Conservation (phyloP, 2,113 vertebrate genomes). For the Tachuris rubrigastra region DNA sequence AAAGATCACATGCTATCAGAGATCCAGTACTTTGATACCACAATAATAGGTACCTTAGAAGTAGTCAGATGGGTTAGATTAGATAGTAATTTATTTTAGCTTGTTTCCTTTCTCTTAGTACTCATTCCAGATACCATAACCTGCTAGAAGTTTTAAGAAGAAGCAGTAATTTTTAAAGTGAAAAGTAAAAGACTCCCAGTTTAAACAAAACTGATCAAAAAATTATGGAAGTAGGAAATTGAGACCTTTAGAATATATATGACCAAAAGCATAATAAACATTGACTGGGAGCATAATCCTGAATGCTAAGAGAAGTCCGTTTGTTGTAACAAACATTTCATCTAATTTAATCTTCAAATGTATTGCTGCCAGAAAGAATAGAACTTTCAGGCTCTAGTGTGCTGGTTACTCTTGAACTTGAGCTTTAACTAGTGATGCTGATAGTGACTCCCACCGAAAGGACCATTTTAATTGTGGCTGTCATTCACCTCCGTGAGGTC, state of each 20-base stretch:
- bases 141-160: constrained; percentile 39
- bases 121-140: constrained; percentile 26
- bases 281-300: constrained; percentile 55
- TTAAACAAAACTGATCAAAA: constrained; percentile 62
- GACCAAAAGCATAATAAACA: constrained; percentile 63
- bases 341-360: constrained; percentile 70
- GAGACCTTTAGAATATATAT: constrained; percentile 51
- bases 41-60: constrained; percentile 27
- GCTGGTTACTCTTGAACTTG: constrained; percentile 59
- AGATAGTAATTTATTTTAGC: constrained; percentile 36
- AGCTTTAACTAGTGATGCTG: constrained; percentile 58
- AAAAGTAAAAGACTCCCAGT: constrained; percentile 42
- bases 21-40: background rate
- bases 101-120: constrained; percentile 20
- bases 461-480: constrained; percentile 60
- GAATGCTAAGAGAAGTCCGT: constrained; percentile 64
- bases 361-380: constrained; percentile 74
- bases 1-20: constrained; percentile 41
- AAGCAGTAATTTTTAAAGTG: constrained; percentile 47
- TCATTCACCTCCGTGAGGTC: constrained; percentile 55
- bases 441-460: constrained; percentile 34
- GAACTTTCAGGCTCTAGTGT: constrained; percentile 64
- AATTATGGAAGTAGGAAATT: constrained; percentile 47
- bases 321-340: constrained; percentile 75
- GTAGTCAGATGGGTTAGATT: constrained; percentile 40